Evolutionary conservation across 1,140 invertebrate species (phyloP).

Genomic region (Calephelis nemesis): DNA sequence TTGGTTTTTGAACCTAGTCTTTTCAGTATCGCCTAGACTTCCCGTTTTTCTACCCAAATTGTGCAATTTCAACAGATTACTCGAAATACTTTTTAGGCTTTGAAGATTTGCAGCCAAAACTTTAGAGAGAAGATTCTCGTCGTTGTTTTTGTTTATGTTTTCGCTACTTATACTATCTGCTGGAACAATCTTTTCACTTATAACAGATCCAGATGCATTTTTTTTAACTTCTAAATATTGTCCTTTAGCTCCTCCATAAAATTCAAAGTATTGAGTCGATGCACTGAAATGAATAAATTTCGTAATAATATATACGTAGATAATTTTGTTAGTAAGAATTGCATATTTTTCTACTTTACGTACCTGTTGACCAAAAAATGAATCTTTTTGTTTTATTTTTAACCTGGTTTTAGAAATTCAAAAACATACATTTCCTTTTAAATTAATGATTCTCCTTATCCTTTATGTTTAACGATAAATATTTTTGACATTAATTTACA

Average conservation of each 20-base stretch:
- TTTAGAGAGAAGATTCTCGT: slow-evolving; percentile 57
- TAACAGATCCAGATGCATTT: slow-evolving; percentile 73
- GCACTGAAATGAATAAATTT: slow-evolving; percentile 32
- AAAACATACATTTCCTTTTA: too few species aligned
- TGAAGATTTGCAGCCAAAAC: slow-evolving; percentile 56
- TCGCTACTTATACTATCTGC: slow-evolving; percentile 65
- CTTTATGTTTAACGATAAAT: too few species aligned
- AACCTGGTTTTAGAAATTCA: too few species aligned
- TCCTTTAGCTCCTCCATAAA: slow-evolving; percentile 84
- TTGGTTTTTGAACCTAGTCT: slow-evolving; percentile 50
- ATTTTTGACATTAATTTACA: too few species aligned
- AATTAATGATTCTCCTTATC: too few species aligned
- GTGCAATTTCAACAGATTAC: slow-evolving; percentile 49
- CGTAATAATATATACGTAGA: too few species aligned
- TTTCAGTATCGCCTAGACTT: slow-evolving; percentile 43
- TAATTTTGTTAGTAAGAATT: too few species aligned
- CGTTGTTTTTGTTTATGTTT: slow-evolving; percentile 57
- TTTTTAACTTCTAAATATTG: slow-evolving; percentile 81
- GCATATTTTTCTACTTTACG: too few species aligned
- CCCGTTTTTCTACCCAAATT: slow-evolving; percentile 60
- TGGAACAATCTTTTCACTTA: slow-evolving; percentile 74
- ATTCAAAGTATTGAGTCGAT: slow-evolving; percentile 73
- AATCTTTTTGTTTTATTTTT: too few species aligned
- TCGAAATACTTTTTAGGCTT: slow-evolving; percentile 46
- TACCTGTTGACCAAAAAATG: too few species aligned